Evolutionary conservation across 2,113 vertebrate genomes (phyloP).

Genomic region (Larimichthys crocea): DNA sequence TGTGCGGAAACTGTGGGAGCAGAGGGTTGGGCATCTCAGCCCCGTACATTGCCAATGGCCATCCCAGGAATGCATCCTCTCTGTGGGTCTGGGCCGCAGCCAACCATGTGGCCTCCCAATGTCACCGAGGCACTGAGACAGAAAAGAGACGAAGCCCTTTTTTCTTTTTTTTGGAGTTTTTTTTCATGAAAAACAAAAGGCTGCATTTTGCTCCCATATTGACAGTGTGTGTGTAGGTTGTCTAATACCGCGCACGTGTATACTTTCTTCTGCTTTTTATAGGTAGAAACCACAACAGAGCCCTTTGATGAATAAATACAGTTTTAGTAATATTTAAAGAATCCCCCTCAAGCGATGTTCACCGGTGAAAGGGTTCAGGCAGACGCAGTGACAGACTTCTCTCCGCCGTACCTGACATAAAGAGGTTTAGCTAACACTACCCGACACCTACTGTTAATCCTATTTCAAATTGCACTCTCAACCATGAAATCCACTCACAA

Average conservation of each 20-base stretch:
- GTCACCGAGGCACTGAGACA: slow-evolving; percentile 66
- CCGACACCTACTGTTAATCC: slow-evolving; percentile 80
- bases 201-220: slow-evolving; percentile 60
- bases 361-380: slow-evolving; percentile 62
- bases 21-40: slow-evolving; percentile 62
- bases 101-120: slow-evolving; percentile 79
- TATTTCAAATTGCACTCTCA: slow-evolving; percentile 79
- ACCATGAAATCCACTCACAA: slow-evolving; percentile 81
- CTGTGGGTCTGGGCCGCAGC: slow-evolving; percentile 73
- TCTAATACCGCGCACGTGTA: slow-evolving; percentile 53
- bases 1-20: slow-evolving; percentile 70
- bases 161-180: background rate
- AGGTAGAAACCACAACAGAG: slow-evolving; percentile 52
- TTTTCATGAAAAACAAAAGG: slow-evolving; percentile 50
- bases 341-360: slow-evolving; percentile 58
- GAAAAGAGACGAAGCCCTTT: slow-evolving; percentile 45
- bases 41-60: slow-evolving; percentile 64
- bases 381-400: slow-evolving; percentile 74
- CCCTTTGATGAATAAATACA: slow-evolving; percentile 74
- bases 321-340: slow-evolving; percentile 73
- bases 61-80: slow-evolving; percentile 78
- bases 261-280: slow-evolving; percentile 57
- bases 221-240: slow-evolving; percentile 54
- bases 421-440: slow-evolving; percentile 78
- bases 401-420: slow-evolving; percentile 75